Evolutionary conservation across 2,113 vertebrate genomes (phyloP).

Genomic region (Onychostruthus taczanowskii): DNA sequence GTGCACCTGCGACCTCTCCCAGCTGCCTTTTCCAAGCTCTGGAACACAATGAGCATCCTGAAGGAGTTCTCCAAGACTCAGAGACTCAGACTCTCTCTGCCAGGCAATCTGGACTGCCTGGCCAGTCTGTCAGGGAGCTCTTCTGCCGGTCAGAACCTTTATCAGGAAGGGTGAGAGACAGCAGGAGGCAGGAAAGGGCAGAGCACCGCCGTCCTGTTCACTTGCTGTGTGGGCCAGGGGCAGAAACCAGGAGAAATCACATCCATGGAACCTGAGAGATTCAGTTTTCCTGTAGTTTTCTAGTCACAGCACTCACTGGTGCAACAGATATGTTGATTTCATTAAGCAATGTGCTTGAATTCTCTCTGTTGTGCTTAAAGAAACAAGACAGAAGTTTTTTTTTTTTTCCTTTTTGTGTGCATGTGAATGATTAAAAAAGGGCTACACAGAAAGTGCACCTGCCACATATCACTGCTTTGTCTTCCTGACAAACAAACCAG

Average conservation of each 20-base stretch:
- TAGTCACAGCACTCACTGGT: rapidly evolving
- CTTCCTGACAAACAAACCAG: constrained; percentile 6
- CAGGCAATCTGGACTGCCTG: not conserved
- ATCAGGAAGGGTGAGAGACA: not conserved
- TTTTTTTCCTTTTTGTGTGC: not conserved
- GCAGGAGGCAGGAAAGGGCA: not conserved
- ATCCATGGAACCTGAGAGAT: not conserved
- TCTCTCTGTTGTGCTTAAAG: not conserved
- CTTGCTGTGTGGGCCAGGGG: rapidly evolving
- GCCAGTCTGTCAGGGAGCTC: not conserved
- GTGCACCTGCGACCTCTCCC: not conserved
- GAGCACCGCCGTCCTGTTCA: not conserved
- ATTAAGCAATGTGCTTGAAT: not conserved
- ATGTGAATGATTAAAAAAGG: not conserved
- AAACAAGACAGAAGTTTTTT: not conserved
- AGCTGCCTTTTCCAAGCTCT: not conserved
- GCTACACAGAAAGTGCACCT: not conserved
- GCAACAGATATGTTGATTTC: not conserved
- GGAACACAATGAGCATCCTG: not conserved
- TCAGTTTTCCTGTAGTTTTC: not conserved
- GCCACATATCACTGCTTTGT: not conserved
- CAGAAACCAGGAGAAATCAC: not conserved
- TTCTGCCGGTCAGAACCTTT: not conserved
- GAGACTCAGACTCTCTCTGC: not conserved
- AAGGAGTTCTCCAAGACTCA: not conserved